Evolutionary conservation across 2,113 vertebrate species (phyloP).

Genomic region (Panthera tigris): DNA sequence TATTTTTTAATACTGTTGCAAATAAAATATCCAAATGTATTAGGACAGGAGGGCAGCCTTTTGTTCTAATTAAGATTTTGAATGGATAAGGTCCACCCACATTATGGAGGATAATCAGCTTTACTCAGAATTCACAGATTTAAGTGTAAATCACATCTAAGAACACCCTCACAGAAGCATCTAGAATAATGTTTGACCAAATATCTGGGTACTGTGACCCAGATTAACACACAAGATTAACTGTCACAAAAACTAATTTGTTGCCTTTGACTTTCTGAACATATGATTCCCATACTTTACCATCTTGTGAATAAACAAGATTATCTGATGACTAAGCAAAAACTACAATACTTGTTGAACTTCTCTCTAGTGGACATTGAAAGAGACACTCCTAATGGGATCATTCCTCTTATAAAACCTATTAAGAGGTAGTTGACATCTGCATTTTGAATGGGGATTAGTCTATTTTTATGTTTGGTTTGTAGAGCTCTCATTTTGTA

Average conservation of each 20-base stretch:
- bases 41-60: not conserved
- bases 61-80: not conserved
- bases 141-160: not conserved
- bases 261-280: not conserved
- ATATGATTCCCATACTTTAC: not conserved
- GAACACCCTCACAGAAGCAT: not conserved
- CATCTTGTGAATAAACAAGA: not conserved
- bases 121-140: not conserved
- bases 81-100: not conserved
- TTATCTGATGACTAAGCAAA: not conserved
- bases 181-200: not conserved
- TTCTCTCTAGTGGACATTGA: not conserved
- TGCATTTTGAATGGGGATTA: not conserved
- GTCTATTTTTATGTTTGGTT: not conserved
- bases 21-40: not conserved
- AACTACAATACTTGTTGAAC: not conserved
- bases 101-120: not conserved
- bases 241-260: not conserved
- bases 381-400: not conserved
- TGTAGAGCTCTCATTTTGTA: not conserved
- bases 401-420: not conserved
- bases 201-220: not conserved
- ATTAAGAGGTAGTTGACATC: not conserved
- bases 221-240: not conserved
- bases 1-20: not conserved